Percentiles rank a stretch among this genome's conserved stretches.
Evolutionary conservation across 2,888 invertebrate species (phyloP).

Genomic region (Acleris emargana): DNA sequence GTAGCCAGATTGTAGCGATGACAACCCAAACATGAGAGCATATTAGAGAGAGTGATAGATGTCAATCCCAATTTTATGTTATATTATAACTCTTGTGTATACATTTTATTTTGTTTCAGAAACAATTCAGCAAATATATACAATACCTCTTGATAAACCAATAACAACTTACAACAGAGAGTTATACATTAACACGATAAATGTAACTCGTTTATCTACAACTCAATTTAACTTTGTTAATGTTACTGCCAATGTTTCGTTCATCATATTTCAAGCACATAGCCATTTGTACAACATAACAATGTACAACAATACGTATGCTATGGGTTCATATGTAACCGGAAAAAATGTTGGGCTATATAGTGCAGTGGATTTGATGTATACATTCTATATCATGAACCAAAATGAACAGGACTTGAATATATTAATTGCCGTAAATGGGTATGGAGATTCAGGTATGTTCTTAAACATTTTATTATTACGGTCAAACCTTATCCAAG

Average conservation of each 20-base stretch:
- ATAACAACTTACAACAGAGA: slow-evolving; percentile 55
- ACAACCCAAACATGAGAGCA: too few relatives aligned
- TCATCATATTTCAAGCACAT: slow-evolving; percentile 87
- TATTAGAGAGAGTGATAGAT: too few relatives aligned
- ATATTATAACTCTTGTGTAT: too few relatives aligned
- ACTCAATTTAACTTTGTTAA: slow-evolving; percentile 68
- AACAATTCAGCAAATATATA: slow-evolving; percentile 41
- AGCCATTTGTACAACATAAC: slow-evolving; percentile 82
- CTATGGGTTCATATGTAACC: slow-evolving; percentile 59
- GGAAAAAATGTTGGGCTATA: slow-evolving; percentile 86
- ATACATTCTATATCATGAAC: slow-evolving; percentile 73
- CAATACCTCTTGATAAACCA: slow-evolving; percentile 61
- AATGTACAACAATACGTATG: slow-evolving; percentile 69
- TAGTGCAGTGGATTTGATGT: slow-evolving; percentile 51
- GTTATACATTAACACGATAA: slow-evolving; percentile 57
- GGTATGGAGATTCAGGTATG: slow-evolving; percentile 78
- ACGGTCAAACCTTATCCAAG: too few relatives aligned
- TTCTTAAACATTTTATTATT: slow-evolving; percentile 34
- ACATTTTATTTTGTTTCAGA: slow-evolving; percentile 55
- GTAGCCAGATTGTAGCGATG: too few relatives aligned
- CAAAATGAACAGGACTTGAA: slow-evolving; percentile 58
- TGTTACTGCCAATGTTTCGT: slow-evolving; percentile 74
- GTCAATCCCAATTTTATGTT: too few relatives aligned
- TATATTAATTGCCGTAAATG: slow-evolving; percentile 78
- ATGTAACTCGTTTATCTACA: slow-evolving; percentile 53